phyloP scores from a whole-genome alignment of 2,888 invertebrate species.

The Holacanthella duospinosa region DNA sequence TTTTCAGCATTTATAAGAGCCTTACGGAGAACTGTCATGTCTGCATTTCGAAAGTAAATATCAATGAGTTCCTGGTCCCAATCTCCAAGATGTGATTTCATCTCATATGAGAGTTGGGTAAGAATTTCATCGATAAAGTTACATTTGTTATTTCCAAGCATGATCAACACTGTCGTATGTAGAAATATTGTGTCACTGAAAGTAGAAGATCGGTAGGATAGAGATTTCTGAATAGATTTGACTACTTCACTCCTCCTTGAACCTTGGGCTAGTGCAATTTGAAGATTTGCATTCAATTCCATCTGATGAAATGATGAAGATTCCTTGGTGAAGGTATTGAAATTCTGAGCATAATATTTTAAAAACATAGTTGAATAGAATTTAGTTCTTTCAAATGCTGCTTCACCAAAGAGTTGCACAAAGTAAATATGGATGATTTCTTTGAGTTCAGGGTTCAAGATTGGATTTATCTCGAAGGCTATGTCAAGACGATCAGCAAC shows the following conservation, averaged over 20 bases:
- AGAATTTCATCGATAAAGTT: neutral
- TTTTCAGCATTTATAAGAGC: neutral
- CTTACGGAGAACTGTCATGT: neutral
- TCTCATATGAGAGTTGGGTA: neutral
- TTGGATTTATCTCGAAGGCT: constrained; percentile 1
- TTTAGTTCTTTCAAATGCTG: neutral
- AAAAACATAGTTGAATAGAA: neutral
- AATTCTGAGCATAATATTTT: neutral
- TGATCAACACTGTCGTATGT: neutral
- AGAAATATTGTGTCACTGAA: neutral
- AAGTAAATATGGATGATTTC: neutral
- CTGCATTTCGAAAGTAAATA: neutral
- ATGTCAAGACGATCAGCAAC: neutral
- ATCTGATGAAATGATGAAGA: neutral
- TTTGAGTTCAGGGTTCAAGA: neutral
- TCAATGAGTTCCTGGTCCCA: neutral
- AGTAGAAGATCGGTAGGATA: neutral
- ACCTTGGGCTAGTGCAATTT: neutral
- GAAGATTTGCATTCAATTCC: neutral
- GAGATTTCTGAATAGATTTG: neutral
- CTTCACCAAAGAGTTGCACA: neutral
- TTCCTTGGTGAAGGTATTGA: neutral
- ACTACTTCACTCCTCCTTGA: neutral
- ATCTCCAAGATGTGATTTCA: neutral
- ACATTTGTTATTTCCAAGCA: neutral